Base-by-base conservation (phyloP, 2,888 invertebrate species). In the Trachelus iudaicus region DNA sequence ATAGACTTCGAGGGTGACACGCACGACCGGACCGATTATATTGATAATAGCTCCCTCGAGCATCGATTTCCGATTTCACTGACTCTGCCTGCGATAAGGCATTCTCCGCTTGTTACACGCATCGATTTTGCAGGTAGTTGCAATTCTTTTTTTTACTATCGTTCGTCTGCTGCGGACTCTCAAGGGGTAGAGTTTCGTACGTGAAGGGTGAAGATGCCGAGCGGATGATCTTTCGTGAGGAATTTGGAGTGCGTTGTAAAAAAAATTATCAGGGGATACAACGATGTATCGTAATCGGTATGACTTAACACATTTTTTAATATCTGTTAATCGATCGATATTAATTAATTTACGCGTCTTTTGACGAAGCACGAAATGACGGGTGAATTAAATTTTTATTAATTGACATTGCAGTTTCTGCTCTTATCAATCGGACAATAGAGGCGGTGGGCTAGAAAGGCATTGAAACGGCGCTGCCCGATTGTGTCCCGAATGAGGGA, bases 11-110 rank as follows among this genome's bases (percentile, higher is more conserved):
- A 71, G 89, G 87, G 84, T 85, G 85, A 86, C 88, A 86, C 86
- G 85, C 85, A 84, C 81, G 82, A 75, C 80, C 81, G 79, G 80
- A 81, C 76, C 84, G 88, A 89, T 88, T 86, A 85, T 85, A 87
- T 86, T 85, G 86, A 86, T 85, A 87, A 87, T 86, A 77, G 81
- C 79, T 81, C 83, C 82, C 86, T 77, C 73, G 85, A 79, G 83
- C 76, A 85, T 85, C 81, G 84, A 84, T 83, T 83, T 78, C 75
- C 81, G 83, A 84, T 83, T 83, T 77, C 75, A 74, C 73, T 37
- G 73, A 69, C 73, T 56, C 73, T 69, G 73, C 76, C 69, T 69
- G 76, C 73, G 77, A 78, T 81, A 69, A 69, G 76, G 73, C 68
- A 40, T 71, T 30, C 71, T 37, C 34, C 34, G 73, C 40, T 77